Evolutionary conservation across 2,888 invertebrate genomes (phyloP), one percentile per base, ranked within the genome.

Genomic region (Nesidiocoris tenuis): DNA sequence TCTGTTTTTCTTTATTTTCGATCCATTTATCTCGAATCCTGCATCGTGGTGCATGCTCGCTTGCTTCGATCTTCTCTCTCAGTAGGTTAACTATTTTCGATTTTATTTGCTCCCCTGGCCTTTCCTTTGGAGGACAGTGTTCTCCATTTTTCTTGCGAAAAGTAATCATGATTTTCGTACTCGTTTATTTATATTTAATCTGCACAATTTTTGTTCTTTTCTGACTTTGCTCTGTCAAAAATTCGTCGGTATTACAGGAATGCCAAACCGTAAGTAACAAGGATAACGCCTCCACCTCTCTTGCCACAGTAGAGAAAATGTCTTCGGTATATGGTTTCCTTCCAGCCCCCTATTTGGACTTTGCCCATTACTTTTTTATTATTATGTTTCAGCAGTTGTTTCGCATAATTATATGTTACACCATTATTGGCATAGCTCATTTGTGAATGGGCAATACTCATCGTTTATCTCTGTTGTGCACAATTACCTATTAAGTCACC

Each of bases 351-450:
- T 21, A 22, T 17, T 65, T 23, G 7, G n/a, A 23, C 24, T 25
- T 65, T 24, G 65, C 16, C 19, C 61, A 25, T 61, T 70, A 59
- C 19, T 70, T 25, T 72, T 63, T 63, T 18, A 22, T 72, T 70
- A 3, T 61, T 72, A 39, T 72, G 39, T 72, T 72, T 61, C 72
- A 72, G 72, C 25, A 72, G 7, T 39, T 18, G 54, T 72, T 16
- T n/a, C n/a, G n/a, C n/a, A n/a, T n/a, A n/a, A n/a, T n/a, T 25
- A 19, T 59, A 56, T 70, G 65, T 63, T 71, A 54, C 76, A 76
- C 39, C 39, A 39, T 39, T 39, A n/a, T n/a, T 77, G 76, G 77
- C 77, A 77, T 77, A 77, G 77, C 77, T 77, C 77, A 76, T 76
- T 75, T 77, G 77, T 75, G 75, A 65, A 77, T 77, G 77, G 63